Evolutionary conservation across 2,113 vertebrate species (phyloP).

Genomic region (Amia ocellicauda): DNA sequence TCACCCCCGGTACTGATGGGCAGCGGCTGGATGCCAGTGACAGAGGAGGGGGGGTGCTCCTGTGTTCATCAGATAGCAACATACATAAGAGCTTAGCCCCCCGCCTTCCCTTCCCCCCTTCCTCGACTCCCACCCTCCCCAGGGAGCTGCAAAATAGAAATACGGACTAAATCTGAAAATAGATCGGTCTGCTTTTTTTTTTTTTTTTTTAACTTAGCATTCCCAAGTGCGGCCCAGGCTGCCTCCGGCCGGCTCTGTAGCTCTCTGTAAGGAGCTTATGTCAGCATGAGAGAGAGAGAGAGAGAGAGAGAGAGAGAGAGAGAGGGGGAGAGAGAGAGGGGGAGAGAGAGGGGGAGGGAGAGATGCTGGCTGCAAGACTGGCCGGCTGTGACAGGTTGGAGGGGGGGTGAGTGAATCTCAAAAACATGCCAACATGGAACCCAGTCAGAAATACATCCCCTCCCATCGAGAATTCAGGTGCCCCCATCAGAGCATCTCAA

Average conservation of each 20-base stretch:
- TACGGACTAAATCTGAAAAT: conserved; percentile 14
- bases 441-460: conserved; percentile 9
- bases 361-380: conserved; percentile 28
- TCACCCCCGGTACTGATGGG: conserved; percentile 58
- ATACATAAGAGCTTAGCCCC: conserved; percentile 49
- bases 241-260: conserved; percentile 31
- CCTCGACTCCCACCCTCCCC: too few relatives aligned
- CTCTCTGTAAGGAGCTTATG: conserved; percentile 26
- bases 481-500: too few relatives aligned
- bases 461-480: neutral
- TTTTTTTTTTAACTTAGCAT: conserved; percentile 25
- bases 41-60: conserved; percentile 53
- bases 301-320: conserved; percentile 16
- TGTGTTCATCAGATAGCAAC: conserved; percentile 24
- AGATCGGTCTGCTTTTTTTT: conserved; percentile 20
- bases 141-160: conserved; percentile 16
- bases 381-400: conserved; percentile 25
- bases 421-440: conserved; percentile 15
- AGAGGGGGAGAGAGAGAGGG: conserved; percentile 27
- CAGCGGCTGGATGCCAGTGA: conserved; percentile 51
- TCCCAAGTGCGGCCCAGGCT: conserved; percentile 25
- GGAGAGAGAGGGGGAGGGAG: conserved; percentile 6
- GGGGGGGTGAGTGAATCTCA: conserved; percentile 18
- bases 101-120: conserved; percentile 50
- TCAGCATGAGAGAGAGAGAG: conserved; percentile 14